phyloP scores from a whole-genome alignment of 2,888 invertebrate species.

The Euclidia mi region DNA sequence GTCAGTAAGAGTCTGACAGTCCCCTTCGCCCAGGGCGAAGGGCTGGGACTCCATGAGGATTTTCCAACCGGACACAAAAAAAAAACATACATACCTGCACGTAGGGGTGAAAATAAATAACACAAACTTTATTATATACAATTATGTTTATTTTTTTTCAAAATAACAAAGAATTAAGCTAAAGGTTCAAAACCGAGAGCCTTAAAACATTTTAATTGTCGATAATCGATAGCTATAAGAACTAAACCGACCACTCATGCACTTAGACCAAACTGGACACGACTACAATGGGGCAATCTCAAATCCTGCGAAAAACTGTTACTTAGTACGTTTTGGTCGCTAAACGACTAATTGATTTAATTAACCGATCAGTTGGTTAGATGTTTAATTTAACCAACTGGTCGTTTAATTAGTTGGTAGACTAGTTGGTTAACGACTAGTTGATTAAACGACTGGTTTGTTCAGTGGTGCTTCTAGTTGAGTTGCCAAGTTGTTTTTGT shows the following conservation, averaged over 20 bases:
- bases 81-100: too few species aligned
- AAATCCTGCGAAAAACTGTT: too few species aligned
- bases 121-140: conserved; percentile 75
- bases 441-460: neutral
- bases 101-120: conserved; percentile 31
- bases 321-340: too few species aligned
- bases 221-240: conserved; percentile 65
- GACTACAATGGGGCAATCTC: conserved; percentile 8
- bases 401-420: too few species aligned
- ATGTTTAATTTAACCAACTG: neutral
- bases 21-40: too few species aligned
- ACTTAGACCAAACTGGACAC: conserved; percentile 34
- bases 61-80: too few species aligned
- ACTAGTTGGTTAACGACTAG: neutral
- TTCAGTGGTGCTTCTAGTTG: neutral
- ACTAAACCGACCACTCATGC: conserved; percentile 40
- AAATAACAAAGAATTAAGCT: conserved; percentile 87
- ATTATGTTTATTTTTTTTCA: conserved; percentile 84
- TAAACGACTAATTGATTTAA: too few species aligned
- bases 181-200: conserved; percentile 84
- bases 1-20: too few species aligned
- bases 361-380: too few species aligned
- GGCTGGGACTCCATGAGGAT: too few species aligned
- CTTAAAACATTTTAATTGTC: conserved; percentile 70
- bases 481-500: too few species aligned